Base-by-base conservation (phyloP, 2,888 invertebrate genomes). In the Cinara cedri region DNA sequence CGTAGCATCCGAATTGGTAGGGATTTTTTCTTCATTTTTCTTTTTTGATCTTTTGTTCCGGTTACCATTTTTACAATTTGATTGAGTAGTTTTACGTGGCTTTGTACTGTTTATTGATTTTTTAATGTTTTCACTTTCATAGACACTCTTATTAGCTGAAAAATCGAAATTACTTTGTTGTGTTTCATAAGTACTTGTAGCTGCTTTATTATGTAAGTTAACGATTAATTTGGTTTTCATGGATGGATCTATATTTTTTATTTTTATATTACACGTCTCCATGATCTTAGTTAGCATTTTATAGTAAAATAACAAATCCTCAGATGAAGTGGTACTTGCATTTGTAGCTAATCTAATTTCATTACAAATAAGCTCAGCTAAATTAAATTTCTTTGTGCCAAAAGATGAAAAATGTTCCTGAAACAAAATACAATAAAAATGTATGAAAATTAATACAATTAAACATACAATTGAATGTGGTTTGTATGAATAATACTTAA, bases 281-380 rank as follows among this genome's bases (percentile, higher is more conserved):
- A 76, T 44, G 24, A 76, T 76, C 24, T 44, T 57, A 9, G 57
- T 49, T 34, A 76, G 54, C 54, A 68, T 66, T 66, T 76, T 66
- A 21, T 26, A 55, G 68, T 60, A 76, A 21, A 42, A 76, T 10
- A 68, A 46, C 44, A 76, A 34, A 49, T 76, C 76, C 0, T 44
- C 66, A 68, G 55, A 26, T 26, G 55, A 13, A 54, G 46, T 46
- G 10, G 24, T 19, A 49, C 34, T 46, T 34, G 70, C 49, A 60
- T 51, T 60, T 51, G 68, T 78, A 24, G 78, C 70, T 21, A 78
- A 42, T 44, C 70, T 60, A 1, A 78, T 78, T 60, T 78, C 78
- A 51, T 70, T 78, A 68, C 46, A 60, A 62, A 78, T 24, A 42
- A 78, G 51, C 16, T 78, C 78, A n/a, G 78, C 78, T 34, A 78